A percentile compares a stretch with the other conserved stretches of the same genome.
Evolutionary conservation across 2,888 invertebrate species (phyloP).

Genomic region (Lutraria lutraria): DNA sequence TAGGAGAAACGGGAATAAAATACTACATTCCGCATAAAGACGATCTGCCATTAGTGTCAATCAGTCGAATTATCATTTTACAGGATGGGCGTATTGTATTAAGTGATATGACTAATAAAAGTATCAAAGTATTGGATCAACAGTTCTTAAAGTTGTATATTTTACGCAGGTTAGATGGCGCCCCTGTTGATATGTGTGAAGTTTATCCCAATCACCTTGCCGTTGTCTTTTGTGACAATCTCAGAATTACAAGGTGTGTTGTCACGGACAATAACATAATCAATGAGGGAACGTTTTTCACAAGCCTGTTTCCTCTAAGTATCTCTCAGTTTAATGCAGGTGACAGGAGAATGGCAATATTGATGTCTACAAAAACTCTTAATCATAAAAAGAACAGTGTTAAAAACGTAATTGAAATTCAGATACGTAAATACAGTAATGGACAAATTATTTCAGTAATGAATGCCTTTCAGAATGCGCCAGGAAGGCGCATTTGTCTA

Average conservation of each 20-base stretch:
- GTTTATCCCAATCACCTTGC: not conserved
- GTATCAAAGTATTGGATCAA: not conserved
- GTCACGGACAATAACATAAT: not conserved
- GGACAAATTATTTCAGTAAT: not conserved
- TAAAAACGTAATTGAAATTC: conserved; percentile 3
- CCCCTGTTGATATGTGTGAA: conserved; percentile 27
- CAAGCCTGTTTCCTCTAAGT: conserved; percentile 26
- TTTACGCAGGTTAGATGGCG: not conserved
- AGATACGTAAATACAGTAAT: not conserved
- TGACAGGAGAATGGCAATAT: not conserved
- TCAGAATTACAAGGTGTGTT: not conserved
- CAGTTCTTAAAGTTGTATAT: not conserved
- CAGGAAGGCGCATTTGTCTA: not conserved
- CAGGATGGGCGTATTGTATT: not conserved
- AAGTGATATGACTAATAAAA: conserved; percentile 2
- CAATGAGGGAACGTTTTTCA: not conserved
- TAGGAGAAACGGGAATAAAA: not conserved
- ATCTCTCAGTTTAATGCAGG: not conserved
- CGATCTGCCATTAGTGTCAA: not conserved
- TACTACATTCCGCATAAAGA: not conserved
- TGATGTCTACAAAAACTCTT: not conserved
- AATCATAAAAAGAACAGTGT: conserved; percentile 6
- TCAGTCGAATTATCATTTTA: conserved; percentile 9
- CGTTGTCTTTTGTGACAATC: not conserved
- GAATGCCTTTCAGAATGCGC: not conserved